Base-by-base conservation (phyloP, 1,140 invertebrate species). In the Anthonomus grandis region DNA sequence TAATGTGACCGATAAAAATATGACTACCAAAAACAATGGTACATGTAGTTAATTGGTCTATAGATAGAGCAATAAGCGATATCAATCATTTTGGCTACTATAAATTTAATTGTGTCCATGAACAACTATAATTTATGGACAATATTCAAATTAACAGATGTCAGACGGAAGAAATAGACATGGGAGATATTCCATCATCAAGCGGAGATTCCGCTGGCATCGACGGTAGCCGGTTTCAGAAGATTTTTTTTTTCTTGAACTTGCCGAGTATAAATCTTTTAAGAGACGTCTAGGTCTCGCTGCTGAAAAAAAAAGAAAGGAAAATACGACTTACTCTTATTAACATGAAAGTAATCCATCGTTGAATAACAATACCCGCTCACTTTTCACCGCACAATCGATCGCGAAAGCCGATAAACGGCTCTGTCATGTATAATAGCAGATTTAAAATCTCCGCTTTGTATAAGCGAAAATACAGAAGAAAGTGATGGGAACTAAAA, bases 281-380 rank as follows among this genome's bases (percentile, higher is more conserved):
- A 19, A 44, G 41, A 53, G 51, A 45, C 41, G 22, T 44, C 45
- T 27, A 15, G 39, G 31, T 17, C 38, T 36, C 36, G 22, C 47
- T 5, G 18, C n/a, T 18, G 45, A 57, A 58, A 58, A 49, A 57
- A 57, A 42, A 17, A 10, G 17, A 42, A 37, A 13, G 31, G 34
- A 59, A 52, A 59, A 59, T 46, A 59, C 48, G 36, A 60, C 58
- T 60, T 60, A 60, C 51, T 49, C 58, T 60, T 60, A 55, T 60
- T 60, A 54, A 60, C 57, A 49, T 49, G 52, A 59, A 42, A 51
- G 49, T 57, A 51, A 60, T 54, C 58, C 58, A 54, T 60, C 58
- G 50, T 41, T 45, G 36, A 47, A 53, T 27, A 50, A 50, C 46
- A 50, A 59, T 42, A 52, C 44, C 24, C 49, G 44, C n/a, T 59